Conservation (phyloP, 2,888 invertebrate genomes). For the Punctoribates punctum region DNA sequence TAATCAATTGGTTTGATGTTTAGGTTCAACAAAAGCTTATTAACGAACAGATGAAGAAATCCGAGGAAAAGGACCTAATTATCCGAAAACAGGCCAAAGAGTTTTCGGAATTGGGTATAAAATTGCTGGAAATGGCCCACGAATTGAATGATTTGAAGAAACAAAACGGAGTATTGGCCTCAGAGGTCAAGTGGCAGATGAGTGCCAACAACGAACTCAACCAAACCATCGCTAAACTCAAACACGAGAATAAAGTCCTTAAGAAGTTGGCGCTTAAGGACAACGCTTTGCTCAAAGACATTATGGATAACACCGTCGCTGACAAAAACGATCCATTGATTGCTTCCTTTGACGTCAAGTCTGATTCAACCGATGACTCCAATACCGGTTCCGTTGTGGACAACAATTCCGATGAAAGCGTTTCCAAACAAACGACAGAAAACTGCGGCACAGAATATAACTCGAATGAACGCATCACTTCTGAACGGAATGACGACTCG, state of each 20-base stretch:
- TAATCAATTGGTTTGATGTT: neutral
- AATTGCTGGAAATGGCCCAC: neutral
- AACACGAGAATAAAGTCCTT: slow-evolving; percentile 17
- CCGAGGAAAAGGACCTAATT: slow-evolving; percentile 9
- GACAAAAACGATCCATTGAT: neutral
- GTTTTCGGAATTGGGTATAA: slow-evolving; percentile 10
- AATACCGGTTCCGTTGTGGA: neutral
- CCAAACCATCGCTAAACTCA: slow-evolving; percentile 21
- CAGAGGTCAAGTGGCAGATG: slow-evolving; percentile 35
- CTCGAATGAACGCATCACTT: neutral
- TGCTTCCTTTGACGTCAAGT: neutral
- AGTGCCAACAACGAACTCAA: slow-evolving; percentile 24
- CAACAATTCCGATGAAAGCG: neutral
- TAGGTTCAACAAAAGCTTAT: slow-evolving; percentile 35
- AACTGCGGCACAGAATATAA: neutral
- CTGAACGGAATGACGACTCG: slow-evolving; percentile 15
- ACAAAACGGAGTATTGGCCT: neutral
- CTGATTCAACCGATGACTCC: neutral
- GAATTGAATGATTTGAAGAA: slow-evolving; percentile 29
- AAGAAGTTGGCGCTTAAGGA: slow-evolving; percentile 18
- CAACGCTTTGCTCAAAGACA: neutral
- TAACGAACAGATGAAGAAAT: slow-evolving; percentile 16
- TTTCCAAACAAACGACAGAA: neutral
- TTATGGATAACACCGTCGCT: neutral
- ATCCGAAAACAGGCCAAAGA: slow-evolving; percentile 23